Percentiles rank a stretch among this genome's conserved stretches.
phyloP scores from a whole-genome alignment of 2,888 invertebrate genomes.

The Nemoura dubitans region DNA sequence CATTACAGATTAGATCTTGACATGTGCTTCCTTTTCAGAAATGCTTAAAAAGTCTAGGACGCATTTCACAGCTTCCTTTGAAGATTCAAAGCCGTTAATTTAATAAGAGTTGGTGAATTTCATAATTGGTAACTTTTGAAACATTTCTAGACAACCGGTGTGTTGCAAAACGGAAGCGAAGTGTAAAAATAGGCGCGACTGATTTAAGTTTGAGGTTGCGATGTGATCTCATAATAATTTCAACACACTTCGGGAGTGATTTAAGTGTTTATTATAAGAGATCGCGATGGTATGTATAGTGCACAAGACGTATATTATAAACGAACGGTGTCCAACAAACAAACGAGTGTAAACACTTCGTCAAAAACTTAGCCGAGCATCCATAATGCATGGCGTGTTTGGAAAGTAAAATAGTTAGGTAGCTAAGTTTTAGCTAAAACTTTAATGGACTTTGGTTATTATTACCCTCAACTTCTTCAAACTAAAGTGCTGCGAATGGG shows the following conservation, averaged over 20 bases:
- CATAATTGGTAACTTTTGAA: not conserved
- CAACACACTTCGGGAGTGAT: not conserved
- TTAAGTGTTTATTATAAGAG: conserved; percentile 3
- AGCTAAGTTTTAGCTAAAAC: not conserved
- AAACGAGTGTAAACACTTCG: not conserved
- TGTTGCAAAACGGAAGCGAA: not conserved
- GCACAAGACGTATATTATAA: not conserved
- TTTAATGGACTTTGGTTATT: not conserved
- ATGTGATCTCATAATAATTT: not conserved
- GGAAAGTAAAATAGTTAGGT: not conserved
- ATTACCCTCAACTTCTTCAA: not conserved
- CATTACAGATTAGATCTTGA: not conserved
- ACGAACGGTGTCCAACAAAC: not conserved
- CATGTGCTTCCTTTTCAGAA: not conserved
- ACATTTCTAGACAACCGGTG: not conserved
- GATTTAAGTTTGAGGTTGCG: not conserved
- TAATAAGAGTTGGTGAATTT: not conserved
- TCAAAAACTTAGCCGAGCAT: not conserved
- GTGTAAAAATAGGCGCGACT: not conserved
- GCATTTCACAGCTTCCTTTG: not conserved
- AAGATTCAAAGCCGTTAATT: not conserved
- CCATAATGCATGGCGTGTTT: not conserved
- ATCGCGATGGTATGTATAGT: not conserved
- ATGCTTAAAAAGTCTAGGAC: not conserved
- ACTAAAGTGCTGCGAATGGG: not conserved